These are phyloP conservation scores for Platycheirus rosarum DNA, from an alignment of 2,888 invertebrate species.

Conservation along the genomic window DNA sequence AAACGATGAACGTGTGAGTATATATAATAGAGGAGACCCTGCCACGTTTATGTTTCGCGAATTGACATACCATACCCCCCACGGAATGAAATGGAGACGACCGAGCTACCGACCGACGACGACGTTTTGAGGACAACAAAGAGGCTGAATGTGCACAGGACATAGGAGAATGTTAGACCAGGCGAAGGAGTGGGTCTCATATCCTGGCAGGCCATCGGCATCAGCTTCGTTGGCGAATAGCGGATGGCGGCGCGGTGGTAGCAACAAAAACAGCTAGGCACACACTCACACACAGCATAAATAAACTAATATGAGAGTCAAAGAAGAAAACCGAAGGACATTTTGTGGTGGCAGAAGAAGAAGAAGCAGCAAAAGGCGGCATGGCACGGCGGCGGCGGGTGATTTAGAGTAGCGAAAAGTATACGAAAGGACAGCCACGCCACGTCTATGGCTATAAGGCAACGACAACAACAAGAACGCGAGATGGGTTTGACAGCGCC, in stretches of 20 bases:
- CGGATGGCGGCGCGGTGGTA: too few relatives aligned
- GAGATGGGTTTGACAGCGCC: constrained; percentile 72
- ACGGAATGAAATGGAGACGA: constrained; percentile 66
- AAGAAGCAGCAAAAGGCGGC: constrained; percentile 31
- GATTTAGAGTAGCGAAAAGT: constrained; percentile 65
- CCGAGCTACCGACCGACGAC: constrained; percentile 11
- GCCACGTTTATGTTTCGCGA: constrained; percentile 64
- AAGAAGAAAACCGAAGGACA: constrained; percentile 72
- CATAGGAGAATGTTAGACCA: constrained; percentile 31
- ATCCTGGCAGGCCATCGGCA: constrained; percentile 62
- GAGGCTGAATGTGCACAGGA: constrained; percentile 40
- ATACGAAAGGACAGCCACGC: constrained; percentile 64
- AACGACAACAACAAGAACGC: constrained; percentile 56
- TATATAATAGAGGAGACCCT: constrained; percentile 30
- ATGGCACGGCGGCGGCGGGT: constrained; percentile 41
- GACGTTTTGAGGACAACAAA: constrained; percentile 62
- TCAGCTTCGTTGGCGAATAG: constrained; percentile 24
- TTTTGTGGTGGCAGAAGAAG: constrained; percentile 56
- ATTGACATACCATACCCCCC: constrained; percentile 64
- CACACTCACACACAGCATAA: constrained; percentile 39
- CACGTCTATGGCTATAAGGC: constrained; percentile 39
- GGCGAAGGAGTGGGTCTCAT: constrained; percentile 13
- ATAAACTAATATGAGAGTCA: constrained; percentile 44
- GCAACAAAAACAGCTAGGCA: constrained; percentile 55
- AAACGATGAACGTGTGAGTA: constrained; percentile 43